Evolutionary conservation across 2,888 invertebrate genomes (phyloP).

Genomic region (Drosophila buzzatii): DNA sequence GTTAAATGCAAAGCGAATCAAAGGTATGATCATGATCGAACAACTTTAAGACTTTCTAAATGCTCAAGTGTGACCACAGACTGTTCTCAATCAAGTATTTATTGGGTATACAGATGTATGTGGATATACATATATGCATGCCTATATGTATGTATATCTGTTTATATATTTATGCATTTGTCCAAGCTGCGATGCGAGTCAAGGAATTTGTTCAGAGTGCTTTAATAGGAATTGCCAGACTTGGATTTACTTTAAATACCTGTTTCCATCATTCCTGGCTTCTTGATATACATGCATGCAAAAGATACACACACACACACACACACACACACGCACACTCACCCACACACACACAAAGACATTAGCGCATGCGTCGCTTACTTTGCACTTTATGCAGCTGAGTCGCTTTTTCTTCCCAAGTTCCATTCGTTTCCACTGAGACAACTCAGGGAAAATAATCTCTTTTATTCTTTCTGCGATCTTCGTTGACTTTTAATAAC

Average conservation of each 20-base stretch:
- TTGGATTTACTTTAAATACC: neutral
- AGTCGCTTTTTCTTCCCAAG: no score
- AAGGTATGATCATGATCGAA: conserved; percentile 11
- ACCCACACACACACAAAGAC: neutral
- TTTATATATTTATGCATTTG: neutral
- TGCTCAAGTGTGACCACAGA: conserved; percentile 6
- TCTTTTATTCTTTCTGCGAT: neutral
- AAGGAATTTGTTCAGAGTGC: neutral
- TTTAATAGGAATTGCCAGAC: neutral
- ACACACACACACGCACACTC: neutral
- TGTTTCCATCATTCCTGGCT: neutral
- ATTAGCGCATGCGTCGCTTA: neutral
- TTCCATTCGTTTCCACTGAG: neutral
- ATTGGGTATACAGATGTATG: neutral
- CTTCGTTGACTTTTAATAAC: neutral
- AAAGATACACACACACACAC: neutral
- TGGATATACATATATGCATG: neutral
- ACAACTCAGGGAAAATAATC: neutral
- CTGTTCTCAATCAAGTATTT: conserved; percentile 5
- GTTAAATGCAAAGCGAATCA: conserved; percentile 6
- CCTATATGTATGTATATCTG: neutral
- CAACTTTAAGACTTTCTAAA: conserved; percentile 5
- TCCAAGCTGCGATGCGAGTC: neutral
- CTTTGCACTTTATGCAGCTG: conserved; percentile 1
- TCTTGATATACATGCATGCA: neutral